phyloP scores from a whole-genome alignment of 2,797 vertebrate genomes.

The Taenioides sp. region DNA sequence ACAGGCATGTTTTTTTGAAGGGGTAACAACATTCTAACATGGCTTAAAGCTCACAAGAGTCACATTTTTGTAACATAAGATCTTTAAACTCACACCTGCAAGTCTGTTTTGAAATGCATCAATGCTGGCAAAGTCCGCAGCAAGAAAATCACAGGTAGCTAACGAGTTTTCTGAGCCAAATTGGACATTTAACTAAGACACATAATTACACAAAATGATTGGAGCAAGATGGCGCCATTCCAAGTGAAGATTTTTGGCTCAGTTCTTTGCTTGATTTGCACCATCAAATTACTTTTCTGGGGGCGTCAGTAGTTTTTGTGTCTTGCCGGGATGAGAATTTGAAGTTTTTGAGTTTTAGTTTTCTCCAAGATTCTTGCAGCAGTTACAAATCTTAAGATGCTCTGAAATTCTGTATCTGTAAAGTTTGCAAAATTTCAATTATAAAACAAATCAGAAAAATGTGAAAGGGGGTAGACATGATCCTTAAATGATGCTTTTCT shows the following conservation, averaged over 20 bases:
- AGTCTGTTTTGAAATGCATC: slow-evolving; percentile 7
- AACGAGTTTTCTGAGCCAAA: background rate
- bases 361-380: slow-evolving; percentile 49
- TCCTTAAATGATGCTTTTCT: too few relatives aligned
- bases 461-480: too few relatives aligned
- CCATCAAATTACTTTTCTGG: slow-evolving; percentile 54
- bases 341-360: slow-evolving; percentile 21
- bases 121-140: slow-evolving; percentile 6
- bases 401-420: too few relatives aligned
- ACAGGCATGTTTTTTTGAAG: too few relatives aligned
- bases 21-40: too few relatives aligned
- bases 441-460: too few relatives aligned
- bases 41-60: too few relatives aligned
- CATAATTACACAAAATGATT: slow-evolving; percentile 9
- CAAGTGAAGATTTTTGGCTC: slow-evolving; percentile 23
- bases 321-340: slow-evolving; percentile 49
- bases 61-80: too few relatives aligned
- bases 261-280: slow-evolving; percentile 27
- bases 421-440: too few relatives aligned
- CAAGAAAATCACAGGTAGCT: background rate
- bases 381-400: slow-evolving; percentile 16
- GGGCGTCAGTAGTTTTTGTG: slow-evolving; percentile 40
- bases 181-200: slow-evolving; percentile 12
- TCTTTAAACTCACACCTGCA: slow-evolving; percentile 9
- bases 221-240: slow-evolving; percentile 14